phyloP scores from a whole-genome alignment of 2,797 vertebrate genomes.

The Xiphophorus birchmanni region DNA sequence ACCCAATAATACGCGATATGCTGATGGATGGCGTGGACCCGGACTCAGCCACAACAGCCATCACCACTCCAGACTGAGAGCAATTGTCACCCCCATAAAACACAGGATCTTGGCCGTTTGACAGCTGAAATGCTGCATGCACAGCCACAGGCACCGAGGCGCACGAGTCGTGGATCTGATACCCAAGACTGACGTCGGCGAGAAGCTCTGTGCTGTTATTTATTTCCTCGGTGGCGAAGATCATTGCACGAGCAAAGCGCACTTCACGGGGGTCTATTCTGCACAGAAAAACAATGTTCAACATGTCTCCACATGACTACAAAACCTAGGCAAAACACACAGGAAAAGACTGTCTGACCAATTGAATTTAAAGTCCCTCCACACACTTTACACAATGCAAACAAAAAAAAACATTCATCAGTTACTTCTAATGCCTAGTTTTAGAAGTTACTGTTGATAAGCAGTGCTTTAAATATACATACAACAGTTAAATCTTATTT shows the following conservation, averaged over 20 bases:
- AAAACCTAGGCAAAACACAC: background rate
- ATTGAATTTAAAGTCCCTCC: background rate
- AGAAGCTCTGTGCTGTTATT: background rate
- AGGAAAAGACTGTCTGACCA: background rate
- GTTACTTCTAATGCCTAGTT: too few relatives aligned
- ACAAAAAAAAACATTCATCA: background rate
- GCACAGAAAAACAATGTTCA: background rate
- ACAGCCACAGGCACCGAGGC: background rate
- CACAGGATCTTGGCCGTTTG: background rate
- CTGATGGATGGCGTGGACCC: slow-evolving; percentile 9
- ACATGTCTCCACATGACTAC: background rate
- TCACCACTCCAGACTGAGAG: background rate
- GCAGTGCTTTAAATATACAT: too few relatives aligned
- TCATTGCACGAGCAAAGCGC: background rate
- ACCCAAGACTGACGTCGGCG: background rate
- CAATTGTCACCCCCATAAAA: background rate
- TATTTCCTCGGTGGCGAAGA: background rate
- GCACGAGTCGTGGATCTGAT: background rate
- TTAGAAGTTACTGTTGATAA: too few relatives aligned
- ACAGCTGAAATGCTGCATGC: background rate
- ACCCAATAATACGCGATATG: slow-evolving; percentile 2
- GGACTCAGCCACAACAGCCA: background rate
- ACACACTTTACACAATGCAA: background rate
- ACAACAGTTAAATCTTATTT: too few relatives aligned
- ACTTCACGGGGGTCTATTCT: background rate